A percentile compares a stretch with the other conserved stretches of the same genome.
Evolutionary conservation across 1,140 invertebrate species (phyloP).

Genomic region (Drosophila eugracilis): DNA sequence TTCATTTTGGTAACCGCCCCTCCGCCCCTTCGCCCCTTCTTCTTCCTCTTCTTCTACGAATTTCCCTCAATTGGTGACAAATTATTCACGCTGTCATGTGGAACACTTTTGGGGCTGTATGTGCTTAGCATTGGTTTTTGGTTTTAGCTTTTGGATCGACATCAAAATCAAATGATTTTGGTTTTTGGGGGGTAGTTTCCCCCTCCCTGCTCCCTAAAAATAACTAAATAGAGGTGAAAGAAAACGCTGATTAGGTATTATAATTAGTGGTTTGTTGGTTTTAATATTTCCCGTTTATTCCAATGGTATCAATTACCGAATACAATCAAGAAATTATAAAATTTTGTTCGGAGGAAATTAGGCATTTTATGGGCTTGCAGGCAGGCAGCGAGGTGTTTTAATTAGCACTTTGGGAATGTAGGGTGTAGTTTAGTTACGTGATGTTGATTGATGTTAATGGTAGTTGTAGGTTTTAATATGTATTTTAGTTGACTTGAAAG

Average conservation of each 20-base stretch:
- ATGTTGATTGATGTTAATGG: no score
- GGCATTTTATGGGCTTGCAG: neutral
- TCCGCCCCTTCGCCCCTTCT: no score
- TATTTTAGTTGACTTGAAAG: no score
- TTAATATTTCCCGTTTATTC: constrained; percentile 32
- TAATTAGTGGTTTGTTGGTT: constrained; percentile 43
- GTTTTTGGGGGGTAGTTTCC: neutral
- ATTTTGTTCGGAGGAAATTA: neutral
- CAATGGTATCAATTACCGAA: constrained; percentile 37
- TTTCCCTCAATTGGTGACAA: constrained; percentile 52
- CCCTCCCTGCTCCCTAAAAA: constrained; percentile 18
- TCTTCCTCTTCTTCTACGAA: no score
- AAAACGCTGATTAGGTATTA: constrained; percentile 48
- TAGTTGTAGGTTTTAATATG: no score
- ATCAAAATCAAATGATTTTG: no score
- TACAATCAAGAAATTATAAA: constrained; percentile 24
- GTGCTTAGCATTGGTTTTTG: constrained; percentile 28
- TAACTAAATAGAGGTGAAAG: constrained; percentile 38
- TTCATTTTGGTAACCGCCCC: constrained; percentile 37
- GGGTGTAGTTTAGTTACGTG: neutral
- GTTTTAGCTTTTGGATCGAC: constrained; percentile 20
- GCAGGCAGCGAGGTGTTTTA: neutral
- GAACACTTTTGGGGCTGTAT: constrained; percentile 32
- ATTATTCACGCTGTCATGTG: constrained; percentile 58
- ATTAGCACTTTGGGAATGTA: neutral